phyloP scores from a whole-genome alignment of 2,888 invertebrate genomes.

The Plutella xylostella region DNA sequence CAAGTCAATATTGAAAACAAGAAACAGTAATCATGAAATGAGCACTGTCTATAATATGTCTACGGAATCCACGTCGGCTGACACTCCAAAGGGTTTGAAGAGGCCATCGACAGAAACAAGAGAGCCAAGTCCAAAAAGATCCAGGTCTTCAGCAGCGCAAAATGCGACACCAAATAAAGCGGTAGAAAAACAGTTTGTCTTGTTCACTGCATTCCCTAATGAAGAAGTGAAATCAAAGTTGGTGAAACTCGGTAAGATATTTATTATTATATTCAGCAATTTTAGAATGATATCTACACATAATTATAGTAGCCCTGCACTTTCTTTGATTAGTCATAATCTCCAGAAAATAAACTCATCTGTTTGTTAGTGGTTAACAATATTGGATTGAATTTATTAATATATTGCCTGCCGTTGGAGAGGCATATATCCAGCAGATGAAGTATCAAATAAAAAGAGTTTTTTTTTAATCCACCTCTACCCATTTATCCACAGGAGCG shows the following conservation, averaged over 20 bases:
- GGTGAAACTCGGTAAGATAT: conserved; percentile 41
- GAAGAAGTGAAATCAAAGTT: conserved; percentile 39
- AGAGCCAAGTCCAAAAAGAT: conserved; percentile 32
- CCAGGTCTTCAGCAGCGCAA: conserved; percentile 23
- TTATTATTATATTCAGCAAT: too few relatives aligned
- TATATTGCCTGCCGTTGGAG: too few relatives aligned
- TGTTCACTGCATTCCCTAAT: conserved; percentile 49
- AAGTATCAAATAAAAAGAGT: too few relatives aligned
- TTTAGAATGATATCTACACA: too few relatives aligned
- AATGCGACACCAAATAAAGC: conserved; percentile 31
- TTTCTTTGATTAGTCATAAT: too few relatives aligned
- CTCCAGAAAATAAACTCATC: too few relatives aligned
- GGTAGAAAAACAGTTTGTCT: conserved; percentile 33
- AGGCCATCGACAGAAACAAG: conserved; percentile 27
- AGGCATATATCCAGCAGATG: too few relatives aligned
- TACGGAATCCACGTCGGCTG: conserved; percentile 28
- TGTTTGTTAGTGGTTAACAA: too few relatives aligned
- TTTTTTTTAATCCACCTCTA: too few relatives aligned
- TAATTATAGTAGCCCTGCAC: too few relatives aligned
- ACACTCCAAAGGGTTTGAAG: conserved; percentile 33
- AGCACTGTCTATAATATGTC: conserved; percentile 43
- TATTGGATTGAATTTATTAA: too few relatives aligned
- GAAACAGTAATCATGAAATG: conserved; percentile 24
- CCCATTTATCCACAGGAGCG: too few relatives aligned
- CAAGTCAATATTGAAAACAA: background rate